Evolutionary conservation across 2,888 invertebrate species (phyloP).

Genomic region (Stramonita haemastoma): DNA sequence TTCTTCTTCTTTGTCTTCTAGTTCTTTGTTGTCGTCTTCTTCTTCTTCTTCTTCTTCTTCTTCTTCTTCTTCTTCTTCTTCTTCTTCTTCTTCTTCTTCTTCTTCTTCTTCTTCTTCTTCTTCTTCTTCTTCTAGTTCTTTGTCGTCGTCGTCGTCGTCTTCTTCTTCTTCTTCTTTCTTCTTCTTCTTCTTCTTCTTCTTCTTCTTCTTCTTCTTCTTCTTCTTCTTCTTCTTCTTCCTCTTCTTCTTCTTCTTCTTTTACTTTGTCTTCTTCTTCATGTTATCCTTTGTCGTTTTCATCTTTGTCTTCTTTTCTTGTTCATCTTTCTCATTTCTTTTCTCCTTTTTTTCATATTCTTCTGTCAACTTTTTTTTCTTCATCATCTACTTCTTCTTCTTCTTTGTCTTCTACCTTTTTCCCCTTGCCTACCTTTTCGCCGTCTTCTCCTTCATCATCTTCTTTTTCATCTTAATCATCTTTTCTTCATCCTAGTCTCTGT

Average conservation of each 20-base stretch:
- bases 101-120: not conserved
- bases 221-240: not conserved
- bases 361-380: not conserved
- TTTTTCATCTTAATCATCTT: constrained; percentile 7
- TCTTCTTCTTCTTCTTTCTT: not conserved
- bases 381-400: no score
- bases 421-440: not conserved
- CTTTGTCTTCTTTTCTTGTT: not conserved
- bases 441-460: not conserved
- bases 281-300: not conserved
- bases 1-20: constrained; percentile 21
- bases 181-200: not conserved
- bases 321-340: no score
- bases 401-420: not conserved
- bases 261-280: not conserved
- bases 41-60: not conserved
- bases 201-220: not conserved
- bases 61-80: not conserved
- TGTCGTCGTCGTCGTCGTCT: not conserved
- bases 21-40: not conserved
- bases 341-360: no score
- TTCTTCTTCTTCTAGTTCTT: not conserved
- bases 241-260: not conserved
- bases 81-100: not conserved
- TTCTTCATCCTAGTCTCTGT: no score